A percentile compares a stretch with the other conserved stretches of the same genome.
phyloP scores from a whole-genome alignment of 2,888 invertebrate species.

The Myopa tessellatipennis region DNA sequence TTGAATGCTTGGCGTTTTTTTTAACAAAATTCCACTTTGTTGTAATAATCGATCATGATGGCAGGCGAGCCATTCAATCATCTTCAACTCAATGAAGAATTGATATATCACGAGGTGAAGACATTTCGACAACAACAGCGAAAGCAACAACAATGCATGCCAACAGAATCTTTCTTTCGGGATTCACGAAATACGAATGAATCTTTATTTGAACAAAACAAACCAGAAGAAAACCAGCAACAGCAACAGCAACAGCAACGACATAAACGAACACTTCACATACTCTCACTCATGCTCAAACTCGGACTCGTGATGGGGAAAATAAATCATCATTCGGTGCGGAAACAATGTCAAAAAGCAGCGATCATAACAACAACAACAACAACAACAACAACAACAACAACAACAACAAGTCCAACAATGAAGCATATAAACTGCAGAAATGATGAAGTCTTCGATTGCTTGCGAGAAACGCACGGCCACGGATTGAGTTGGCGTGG shows the following conservation, averaged over 20 bases:
- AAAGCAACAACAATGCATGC: conserved; percentile 27
- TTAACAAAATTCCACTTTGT: conserved; percentile 31
- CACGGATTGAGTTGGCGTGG: not conserved
- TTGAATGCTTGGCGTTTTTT: not conserved
- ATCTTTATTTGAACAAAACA: not conserved
- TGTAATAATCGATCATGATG: conserved; percentile 43
- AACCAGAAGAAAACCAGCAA: not conserved
- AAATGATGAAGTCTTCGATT: conserved; percentile 16
- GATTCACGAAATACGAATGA: not conserved
- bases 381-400: conserved; percentile 9
- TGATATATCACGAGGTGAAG: conserved; percentile 36
- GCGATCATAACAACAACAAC: not conserved
- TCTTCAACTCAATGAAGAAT: conserved; percentile 39
- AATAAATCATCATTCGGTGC: conserved; percentile 13
- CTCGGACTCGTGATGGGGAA: not conserved
- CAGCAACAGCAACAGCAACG: not conserved
- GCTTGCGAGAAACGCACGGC: not conserved
- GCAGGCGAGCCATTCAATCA: conserved; percentile 45
- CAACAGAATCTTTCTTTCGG: not conserved
- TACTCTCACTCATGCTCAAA: not conserved
- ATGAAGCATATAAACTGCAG: conserved; percentile 5
- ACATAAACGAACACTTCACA: no score
- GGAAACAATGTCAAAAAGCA: conserved; percentile 13
- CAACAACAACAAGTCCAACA: not conserved
- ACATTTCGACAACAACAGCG: conserved; percentile 27